Evolutionary conservation across 2,888 invertebrate genomes (phyloP).

Genomic region (Sphaerolaimus hirsutus): DNA sequence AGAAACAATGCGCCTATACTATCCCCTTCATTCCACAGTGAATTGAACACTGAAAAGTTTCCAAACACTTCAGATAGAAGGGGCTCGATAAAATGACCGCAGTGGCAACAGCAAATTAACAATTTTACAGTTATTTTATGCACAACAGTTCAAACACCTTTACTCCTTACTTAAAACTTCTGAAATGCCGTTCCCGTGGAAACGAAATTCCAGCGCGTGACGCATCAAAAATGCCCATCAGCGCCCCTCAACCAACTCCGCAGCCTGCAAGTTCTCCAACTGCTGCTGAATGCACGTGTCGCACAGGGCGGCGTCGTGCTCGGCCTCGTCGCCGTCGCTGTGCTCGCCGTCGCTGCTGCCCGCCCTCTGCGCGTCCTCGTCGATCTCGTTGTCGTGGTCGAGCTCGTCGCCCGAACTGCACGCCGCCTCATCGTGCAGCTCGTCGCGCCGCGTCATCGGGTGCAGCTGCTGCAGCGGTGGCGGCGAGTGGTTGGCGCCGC

Average conservation of each 20-base stretch:
- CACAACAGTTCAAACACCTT: too few relatives aligned
- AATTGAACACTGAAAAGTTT: too few relatives aligned
- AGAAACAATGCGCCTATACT: too few relatives aligned
- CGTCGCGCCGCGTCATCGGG: neutral
- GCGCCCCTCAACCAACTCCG: neutral
- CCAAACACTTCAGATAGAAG: too few relatives aligned
- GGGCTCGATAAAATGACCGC: too few relatives aligned
- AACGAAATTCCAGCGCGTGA: neutral
- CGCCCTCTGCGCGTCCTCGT: neutral
- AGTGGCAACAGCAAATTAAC: too few relatives aligned
- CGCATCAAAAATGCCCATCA: neutral
- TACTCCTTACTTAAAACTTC: too few relatives aligned
- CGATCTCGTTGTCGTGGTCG: neutral
- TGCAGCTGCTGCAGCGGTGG: neutral
- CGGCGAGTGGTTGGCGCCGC: neutral
- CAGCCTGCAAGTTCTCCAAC: slow-evolving; percentile 5
- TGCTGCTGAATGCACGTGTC: slow-evolving; percentile 6
- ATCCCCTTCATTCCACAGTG: too few relatives aligned
- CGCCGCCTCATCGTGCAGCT: neutral
- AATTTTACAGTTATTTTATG: too few relatives aligned
- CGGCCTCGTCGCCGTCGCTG: neutral
- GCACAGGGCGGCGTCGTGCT: slow-evolving; percentile 3
- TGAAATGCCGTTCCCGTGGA: too few relatives aligned
- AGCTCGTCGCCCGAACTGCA: neutral
- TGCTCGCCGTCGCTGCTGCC: neutral